Evolutionary conservation across 2,888 invertebrate species (phyloP).

Genomic region (Metallyticus violacea): DNA sequence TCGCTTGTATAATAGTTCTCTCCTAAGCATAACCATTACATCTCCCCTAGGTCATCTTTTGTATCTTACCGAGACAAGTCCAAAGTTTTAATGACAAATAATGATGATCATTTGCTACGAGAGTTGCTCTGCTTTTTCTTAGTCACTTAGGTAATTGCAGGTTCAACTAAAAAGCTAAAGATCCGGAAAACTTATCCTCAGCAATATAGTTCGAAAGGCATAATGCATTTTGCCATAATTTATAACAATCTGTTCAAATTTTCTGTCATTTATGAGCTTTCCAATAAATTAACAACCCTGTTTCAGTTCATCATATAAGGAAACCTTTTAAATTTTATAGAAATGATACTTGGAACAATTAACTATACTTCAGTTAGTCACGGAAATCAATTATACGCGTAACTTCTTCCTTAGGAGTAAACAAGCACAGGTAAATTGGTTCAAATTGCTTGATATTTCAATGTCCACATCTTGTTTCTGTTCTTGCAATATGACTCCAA

Average conservation of each 20-base stretch:
- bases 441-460: no score
- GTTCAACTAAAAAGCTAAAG: neutral
- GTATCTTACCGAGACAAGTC: neutral
- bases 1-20: neutral
- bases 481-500: no score
- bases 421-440: no score
- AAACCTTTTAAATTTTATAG: no score
- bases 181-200: neutral
- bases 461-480: no score
- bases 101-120: neutral
- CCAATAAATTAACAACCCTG: no score
- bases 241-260: neutral
- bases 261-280: neutral
- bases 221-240: neutral
- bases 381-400: no score
- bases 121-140: neutral
- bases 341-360: no score
- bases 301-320: no score
- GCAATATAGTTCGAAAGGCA: neutral
- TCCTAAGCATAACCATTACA: neutral
- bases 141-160: neutral
- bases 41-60: neutral
- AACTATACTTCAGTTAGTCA: no score
- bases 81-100: neutral
- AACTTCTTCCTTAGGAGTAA: no score